Evolutionary conservation across 2,113 vertebrate genomes (phyloP).

Genomic region (Forbesichthys agassizii): DNA sequence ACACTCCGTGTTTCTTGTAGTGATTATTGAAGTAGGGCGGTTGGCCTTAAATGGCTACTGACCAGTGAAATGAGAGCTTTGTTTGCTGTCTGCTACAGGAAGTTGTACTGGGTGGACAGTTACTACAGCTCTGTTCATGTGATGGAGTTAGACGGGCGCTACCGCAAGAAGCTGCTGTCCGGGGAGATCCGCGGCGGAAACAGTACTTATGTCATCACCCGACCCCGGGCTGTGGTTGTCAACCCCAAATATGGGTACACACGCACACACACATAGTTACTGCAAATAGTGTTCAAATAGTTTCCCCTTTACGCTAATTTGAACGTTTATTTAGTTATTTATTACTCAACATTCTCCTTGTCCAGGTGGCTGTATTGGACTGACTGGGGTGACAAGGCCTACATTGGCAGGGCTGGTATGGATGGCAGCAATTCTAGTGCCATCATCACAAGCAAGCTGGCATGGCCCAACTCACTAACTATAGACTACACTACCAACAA

Average conservation of each 20-base stretch:
- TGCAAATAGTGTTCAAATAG: background rate
- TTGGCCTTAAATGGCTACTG: background rate
- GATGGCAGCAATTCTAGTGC: slow-evolving; percentile 64
- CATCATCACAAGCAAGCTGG: slow-evolving; percentile 70
- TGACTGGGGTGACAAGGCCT: slow-evolving; percentile 66
- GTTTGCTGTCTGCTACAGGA: slow-evolving; percentile 51
- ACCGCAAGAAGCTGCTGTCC: slow-evolving; percentile 63
- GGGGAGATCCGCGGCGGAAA: slow-evolving; percentile 61
- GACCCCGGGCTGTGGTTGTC: slow-evolving; percentile 66
- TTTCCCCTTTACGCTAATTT: background rate
- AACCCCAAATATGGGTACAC: slow-evolving; percentile 75
- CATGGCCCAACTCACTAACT: slow-evolving; percentile 72
- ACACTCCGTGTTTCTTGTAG: background rate
- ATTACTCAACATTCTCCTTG: background rate
- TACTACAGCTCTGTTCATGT: slow-evolving; percentile 66
- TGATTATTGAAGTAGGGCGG: background rate
- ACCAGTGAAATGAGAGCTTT: background rate
- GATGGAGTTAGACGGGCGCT: slow-evolving; percentile 73
- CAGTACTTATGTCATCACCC: slow-evolving; percentile 52
- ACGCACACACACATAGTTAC: background rate
- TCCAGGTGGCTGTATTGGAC: slow-evolving; percentile 76
- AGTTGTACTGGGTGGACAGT: slow-evolving; percentile 69
- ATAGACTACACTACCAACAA: slow-evolving; percentile 75
- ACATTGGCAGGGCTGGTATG: slow-evolving; percentile 73
- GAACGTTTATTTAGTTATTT: background rate